Evolutionary conservation across 2,888 invertebrate genomes (phyloP).

Genomic region (Cryptocephalus primarius): DNA sequence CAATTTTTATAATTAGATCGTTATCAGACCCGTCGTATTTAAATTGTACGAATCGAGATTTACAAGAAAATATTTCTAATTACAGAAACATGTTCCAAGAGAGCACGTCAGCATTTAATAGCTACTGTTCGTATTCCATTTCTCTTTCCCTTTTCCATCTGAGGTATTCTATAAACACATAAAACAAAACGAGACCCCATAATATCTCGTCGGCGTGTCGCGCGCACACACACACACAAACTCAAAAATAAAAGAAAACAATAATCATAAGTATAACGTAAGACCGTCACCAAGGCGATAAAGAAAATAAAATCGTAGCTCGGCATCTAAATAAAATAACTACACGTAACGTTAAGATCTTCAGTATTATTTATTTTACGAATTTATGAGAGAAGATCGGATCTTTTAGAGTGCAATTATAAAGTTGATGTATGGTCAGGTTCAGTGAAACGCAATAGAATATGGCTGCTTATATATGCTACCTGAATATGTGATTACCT

Average conservation of each 20-base stretch:
- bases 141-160: too few relatives aligned
- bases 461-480: slow-evolving; percentile 1
- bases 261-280: slow-evolving; percentile 23
- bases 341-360: slow-evolving; percentile 12
- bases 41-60: too few relatives aligned
- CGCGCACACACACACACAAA: neutral
- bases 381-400: slow-evolving; percentile 37
- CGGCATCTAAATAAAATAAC: slow-evolving; percentile 24
- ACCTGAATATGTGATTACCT: slow-evolving; percentile 2
- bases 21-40: too few relatives aligned
- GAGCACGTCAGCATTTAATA: too few relatives aligned
- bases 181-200: too few relatives aligned
- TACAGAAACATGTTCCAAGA: too few relatives aligned
- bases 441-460: slow-evolving; percentile 25
- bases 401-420: slow-evolving; percentile 37
- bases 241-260: neutral
- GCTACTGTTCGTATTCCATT: too few relatives aligned
- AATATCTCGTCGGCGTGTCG: too few relatives aligned
- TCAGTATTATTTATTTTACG: slow-evolving; percentile 37
- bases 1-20: too few relatives aligned
- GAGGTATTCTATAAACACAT: too few relatives aligned
- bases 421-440: slow-evolving; percentile 34
- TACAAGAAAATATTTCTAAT: too few relatives aligned
- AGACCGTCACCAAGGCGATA: slow-evolving; percentile 34
- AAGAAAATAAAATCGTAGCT: slow-evolving; percentile 33